phyloP scores from a whole-genome alignment of 2,888 invertebrate species.

The Heliconius ismenius region DNA sequence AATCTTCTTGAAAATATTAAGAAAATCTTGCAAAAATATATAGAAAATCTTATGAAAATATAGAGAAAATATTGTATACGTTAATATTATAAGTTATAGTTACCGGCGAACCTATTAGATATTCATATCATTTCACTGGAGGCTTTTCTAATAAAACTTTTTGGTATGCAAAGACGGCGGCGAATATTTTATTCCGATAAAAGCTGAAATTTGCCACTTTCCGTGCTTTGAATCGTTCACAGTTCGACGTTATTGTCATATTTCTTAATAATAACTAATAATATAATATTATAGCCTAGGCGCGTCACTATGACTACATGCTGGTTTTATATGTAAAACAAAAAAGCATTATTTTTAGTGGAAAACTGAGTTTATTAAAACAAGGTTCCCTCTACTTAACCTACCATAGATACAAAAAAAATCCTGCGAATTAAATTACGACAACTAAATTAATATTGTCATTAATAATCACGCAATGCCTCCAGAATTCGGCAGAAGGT shows the following conservation, averaged over 20 bases:
- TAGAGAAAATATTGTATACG: not conserved
- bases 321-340: not conserved
- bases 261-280: slow-evolving; percentile 2
- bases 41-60: not conserved
- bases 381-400: no score
- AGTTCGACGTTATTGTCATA: slow-evolving; percentile 15
- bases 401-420: no score
- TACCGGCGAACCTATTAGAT: not conserved
- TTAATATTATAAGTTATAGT: not conserved
- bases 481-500: no score
- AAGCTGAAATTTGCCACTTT: slow-evolving; percentile 32
- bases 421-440: no score
- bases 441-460: no score
- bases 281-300: not conserved
- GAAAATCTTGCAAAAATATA: not conserved
- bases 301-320: not conserved
- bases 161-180: slow-evolving; percentile 26
- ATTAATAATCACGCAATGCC: no score
- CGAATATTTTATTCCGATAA: slow-evolving; percentile 31
- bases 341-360: no score
- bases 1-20: not conserved
- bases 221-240: slow-evolving; percentile 28
- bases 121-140: slow-evolving; percentile 7
- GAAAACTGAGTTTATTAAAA: no score
- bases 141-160: slow-evolving; percentile 19